Percentiles rank a stretch among this genome's conserved stretches.
Evolutionary conservation across 2,113 vertebrate genomes (phyloP).

Genomic region (Epinephelus lanceolatus): DNA sequence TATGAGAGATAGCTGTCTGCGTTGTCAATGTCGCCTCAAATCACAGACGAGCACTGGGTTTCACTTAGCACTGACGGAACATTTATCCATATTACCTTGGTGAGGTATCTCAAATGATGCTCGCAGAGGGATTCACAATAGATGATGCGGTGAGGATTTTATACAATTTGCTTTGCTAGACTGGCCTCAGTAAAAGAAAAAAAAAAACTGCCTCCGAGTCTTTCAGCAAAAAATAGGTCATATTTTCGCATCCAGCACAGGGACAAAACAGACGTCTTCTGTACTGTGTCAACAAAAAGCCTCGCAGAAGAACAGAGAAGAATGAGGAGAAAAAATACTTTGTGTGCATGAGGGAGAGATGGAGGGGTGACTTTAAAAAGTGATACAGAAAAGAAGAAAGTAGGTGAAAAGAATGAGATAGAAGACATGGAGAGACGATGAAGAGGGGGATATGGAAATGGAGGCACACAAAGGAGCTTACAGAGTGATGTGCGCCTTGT

Average conservation of each 20-base stretch:
- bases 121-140: slow-evolving; percentile 52
- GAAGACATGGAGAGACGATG: slow-evolving; percentile 47
- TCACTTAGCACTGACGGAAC: slow-evolving; percentile 49
- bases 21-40: slow-evolving; percentile 20
- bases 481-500: slow-evolving; percentile 20
- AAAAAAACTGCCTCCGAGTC: slow-evolving; percentile 24
- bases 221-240: slow-evolving; percentile 66
- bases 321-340: slow-evolving; percentile 17
- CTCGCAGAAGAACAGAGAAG: slow-evolving; percentile 27
- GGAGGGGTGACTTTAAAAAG: slow-evolving; percentile 17
- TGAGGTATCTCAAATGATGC: slow-evolving; percentile 53
- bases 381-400: slow-evolving; percentile 35
- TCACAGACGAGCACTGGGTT: slow-evolving; percentile 26
- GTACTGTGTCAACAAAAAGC: slow-evolving; percentile 54
- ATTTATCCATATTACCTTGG: slow-evolving; percentile 63
- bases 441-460: slow-evolving; percentile 35
- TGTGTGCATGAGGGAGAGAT: background rate
- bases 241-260: slow-evolving; percentile 58
- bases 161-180: slow-evolving; percentile 53
- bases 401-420: slow-evolving; percentile 51
- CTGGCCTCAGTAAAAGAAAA: slow-evolving; percentile 22
- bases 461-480: slow-evolving; percentile 48
- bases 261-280: slow-evolving; percentile 67
- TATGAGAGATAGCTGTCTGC: slow-evolving; percentile 33
- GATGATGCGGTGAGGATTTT: slow-evolving; percentile 55